Evolutionary conservation across 2,113 vertebrate genomes (phyloP), one percentile per base, ranked within the genome.

Genomic region (Hippolais icterina): DNA sequence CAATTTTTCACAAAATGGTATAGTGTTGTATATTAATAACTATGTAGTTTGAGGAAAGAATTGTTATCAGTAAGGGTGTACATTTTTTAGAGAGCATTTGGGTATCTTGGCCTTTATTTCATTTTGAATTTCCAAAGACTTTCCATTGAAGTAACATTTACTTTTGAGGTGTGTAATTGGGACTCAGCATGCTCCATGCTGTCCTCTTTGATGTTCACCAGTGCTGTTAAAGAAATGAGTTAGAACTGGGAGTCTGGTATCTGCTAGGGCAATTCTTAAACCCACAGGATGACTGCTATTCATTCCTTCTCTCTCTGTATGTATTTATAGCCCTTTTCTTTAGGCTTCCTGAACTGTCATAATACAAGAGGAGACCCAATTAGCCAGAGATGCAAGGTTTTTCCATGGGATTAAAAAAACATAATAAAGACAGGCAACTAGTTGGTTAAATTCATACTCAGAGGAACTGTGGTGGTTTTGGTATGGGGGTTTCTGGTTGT

Each of bases 151-250:
- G 82, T 94, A 96, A 96, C 93, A 69, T 97, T 97, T 96, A 97
- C 83, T 96, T 98, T 94, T 82, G 95, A 97, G 96, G 93, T 97
- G 87, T 97, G 75, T 97, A 97, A 98, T 93, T 97, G 96, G 76
- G 90, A 79, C 96, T 95, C 95, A 96, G 96, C 95, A 95, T 87
- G 97, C 80, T 90, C 82, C 2, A 5, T 92, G 86, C 81, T 85
- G 41, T 89, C 75, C 71, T 54, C 96, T 98, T 97, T 98, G 96
- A 97, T 97, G 97, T 97, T 96, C 85, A 76, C 77, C 63, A 89
- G 92, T 59, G 87, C 89, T 97, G 94, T 97, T 98, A 97, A 96
- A 95, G 94, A 97, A 96, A 93, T 95, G 49, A 96, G 60, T 86
- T 90, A 92, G 83, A 91, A 93, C 93, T 76, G 81, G 81, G 82